Conservation (phyloP, 2,113 vertebrate genomes). For the Psophia crepitans region DNA sequence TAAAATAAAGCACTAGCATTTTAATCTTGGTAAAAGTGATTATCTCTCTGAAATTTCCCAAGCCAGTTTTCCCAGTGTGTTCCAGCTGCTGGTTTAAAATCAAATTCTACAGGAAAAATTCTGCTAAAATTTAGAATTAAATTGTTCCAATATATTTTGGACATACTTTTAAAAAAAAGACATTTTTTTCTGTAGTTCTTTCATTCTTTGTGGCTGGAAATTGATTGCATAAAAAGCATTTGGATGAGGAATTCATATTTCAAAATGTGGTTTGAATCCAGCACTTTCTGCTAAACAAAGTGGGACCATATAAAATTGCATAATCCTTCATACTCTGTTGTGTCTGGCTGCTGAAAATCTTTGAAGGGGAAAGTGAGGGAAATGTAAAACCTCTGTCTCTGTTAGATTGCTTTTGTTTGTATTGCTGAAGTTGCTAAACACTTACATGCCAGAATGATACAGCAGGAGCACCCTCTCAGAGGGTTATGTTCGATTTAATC, state of each 20-base stretch:
- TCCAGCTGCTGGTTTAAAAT: not conserved
- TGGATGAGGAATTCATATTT: not conserved
- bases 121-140: not conserved
- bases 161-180: not conserved
- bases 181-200: not conserved
- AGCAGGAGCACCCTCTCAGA: not conserved
- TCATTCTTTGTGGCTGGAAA: not conserved
- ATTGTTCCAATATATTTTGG: not conserved
- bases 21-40: not conserved
- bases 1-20: not conserved
- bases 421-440: not conserved
- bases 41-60: not conserved
- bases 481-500: not conserved
- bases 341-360: not conserved
- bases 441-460: not conserved
- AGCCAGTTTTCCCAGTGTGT: not conserved
- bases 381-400: not conserved
- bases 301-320: not conserved
- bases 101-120: not conserved
- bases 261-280: not conserved
- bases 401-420: not conserved
- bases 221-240: not conserved
- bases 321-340: not conserved
- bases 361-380: not conserved
- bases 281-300: not conserved